Conservation (phyloP, 2,113 vertebrate species). For the Perccottus glenii region DNA sequence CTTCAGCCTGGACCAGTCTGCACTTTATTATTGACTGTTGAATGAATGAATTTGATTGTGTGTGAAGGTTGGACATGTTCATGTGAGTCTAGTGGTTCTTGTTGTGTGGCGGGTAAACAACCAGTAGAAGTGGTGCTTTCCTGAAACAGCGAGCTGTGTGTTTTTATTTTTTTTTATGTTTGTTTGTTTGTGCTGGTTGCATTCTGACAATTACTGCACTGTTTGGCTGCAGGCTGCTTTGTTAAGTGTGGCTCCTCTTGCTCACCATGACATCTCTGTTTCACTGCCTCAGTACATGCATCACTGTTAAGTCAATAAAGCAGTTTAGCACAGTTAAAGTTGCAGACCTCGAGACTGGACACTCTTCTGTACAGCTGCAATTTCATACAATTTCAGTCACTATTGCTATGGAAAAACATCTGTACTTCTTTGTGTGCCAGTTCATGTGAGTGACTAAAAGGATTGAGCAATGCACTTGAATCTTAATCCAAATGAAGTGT, state of each 20-base stretch:
- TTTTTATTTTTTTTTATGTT: too few relatives aligned
- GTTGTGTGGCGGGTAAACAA: conserved; percentile 39
- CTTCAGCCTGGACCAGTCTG: conserved; percentile 21
- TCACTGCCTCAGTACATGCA: conserved; percentile 5
- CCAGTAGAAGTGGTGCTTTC: conserved; percentile 7
- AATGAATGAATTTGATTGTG: conserved; percentile 11
- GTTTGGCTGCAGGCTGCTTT: conserved; percentile 26
- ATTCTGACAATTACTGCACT: conserved; percentile 30
- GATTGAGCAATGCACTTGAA: not conserved
- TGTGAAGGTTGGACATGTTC: conserved; percentile 13
- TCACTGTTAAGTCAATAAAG: not conserved
- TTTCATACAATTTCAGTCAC: not conserved
- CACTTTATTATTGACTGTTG: conserved; percentile 18
- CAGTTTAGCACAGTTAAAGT: not conserved
- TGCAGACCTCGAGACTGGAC: not conserved
- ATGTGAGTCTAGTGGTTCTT: conserved; percentile 17
- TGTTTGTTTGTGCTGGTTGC: conserved; percentile 34
- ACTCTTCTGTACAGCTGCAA: not conserved
- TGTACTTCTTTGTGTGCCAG: too few relatives aligned
- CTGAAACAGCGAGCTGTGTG: conserved; percentile 28
- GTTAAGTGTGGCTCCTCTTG: conserved; percentile 12
- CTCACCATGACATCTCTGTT: conserved; percentile 8
- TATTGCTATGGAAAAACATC: not conserved
- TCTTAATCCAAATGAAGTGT: conserved; percentile 13
- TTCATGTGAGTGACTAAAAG: not conserved